Percentiles rank a stretch among this genome's conserved stretches.
Evolutionary conservation across 2,888 invertebrate species (phyloP).

Genomic region (Molorchus minor): DNA sequence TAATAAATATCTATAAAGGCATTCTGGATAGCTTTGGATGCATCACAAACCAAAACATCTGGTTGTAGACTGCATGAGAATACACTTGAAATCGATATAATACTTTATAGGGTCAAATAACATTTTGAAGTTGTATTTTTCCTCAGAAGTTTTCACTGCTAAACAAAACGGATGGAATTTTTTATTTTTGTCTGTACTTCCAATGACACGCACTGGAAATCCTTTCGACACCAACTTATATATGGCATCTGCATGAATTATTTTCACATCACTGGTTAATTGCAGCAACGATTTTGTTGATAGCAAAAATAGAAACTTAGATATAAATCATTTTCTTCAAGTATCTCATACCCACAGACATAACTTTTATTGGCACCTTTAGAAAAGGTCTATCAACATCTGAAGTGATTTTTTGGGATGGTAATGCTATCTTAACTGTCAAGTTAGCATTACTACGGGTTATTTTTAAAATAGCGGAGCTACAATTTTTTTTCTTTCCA

Average conservation of each 20-base stretch:
- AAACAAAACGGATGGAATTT: slow-evolving; percentile 42
- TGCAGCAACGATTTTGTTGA: slow-evolving; percentile 24
- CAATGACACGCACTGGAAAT: slow-evolving; percentile 43
- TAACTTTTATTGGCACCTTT: neutral
- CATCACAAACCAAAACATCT: neutral
- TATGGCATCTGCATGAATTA: slow-evolving; percentile 43
- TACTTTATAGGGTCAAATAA: neutral
- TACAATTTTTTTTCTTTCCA: too few relatives aligned
- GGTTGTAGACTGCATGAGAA: neutral
- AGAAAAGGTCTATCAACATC: too few relatives aligned
- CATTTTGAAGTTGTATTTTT: slow-evolving; percentile 10
- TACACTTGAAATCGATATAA: neutral
- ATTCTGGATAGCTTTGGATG: neutral
- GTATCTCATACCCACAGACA: neutral
- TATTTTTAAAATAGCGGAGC: too few relatives aligned
- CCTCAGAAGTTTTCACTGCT: slow-evolving; percentile 35
- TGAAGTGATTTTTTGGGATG: too few relatives aligned
- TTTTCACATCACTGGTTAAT: slow-evolving; percentile 6
- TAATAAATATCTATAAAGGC: neutral
- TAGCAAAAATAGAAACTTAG: slow-evolving; percentile 18
- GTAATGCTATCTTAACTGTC: too few relatives aligned
- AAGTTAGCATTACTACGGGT: too few relatives aligned
- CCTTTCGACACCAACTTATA: slow-evolving; percentile 46
- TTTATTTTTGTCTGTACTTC: slow-evolving; percentile 41
- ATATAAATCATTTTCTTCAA: neutral